These are phyloP conservation scores for Macaca fascicularis DNA, from an alignment of 2,113 vertebrate genomes.

Conservation along the genomic window DNA sequence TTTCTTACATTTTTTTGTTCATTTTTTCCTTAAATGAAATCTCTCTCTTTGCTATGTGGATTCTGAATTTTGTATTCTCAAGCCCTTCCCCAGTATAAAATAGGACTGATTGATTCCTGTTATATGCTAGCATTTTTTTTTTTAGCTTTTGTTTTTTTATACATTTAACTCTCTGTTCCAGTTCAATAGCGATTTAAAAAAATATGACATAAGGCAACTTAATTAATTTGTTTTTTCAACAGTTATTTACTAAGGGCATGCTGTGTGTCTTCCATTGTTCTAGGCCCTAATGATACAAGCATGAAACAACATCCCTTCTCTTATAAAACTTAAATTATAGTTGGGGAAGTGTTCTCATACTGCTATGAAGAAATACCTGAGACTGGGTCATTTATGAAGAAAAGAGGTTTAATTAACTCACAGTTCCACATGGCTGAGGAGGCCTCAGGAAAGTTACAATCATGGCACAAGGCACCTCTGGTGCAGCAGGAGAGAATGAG, in stretches of 20 bases:
- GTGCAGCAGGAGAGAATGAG: too few species aligned
- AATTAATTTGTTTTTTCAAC: neutral
- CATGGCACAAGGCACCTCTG: too few species aligned
- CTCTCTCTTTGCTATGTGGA: neutral
- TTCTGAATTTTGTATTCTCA: neutral
- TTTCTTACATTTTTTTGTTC: neutral
- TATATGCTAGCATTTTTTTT: neutral
- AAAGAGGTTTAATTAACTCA: too few species aligned
- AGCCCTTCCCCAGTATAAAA: neutral
- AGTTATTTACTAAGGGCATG: neutral
- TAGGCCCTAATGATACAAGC: neutral
- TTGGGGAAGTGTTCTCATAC: too few species aligned
- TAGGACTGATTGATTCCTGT: neutral
- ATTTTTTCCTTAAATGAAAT: neutral
- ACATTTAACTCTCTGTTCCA: neutral
- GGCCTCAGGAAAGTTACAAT: too few species aligned
- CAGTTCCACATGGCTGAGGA: too few species aligned
- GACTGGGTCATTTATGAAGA: too few species aligned
- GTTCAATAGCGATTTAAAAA: neutral
- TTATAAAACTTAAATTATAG: neutral
- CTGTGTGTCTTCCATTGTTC: neutral
- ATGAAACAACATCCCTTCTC: neutral
- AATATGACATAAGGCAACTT: neutral
- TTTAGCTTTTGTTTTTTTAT: neutral
- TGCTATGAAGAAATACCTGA: too few species aligned